These are phyloP conservation scores for Madoqua kirkii DNA, from an alignment of 2,113 vertebrate genomes.

Conservation along the genomic window DNA sequence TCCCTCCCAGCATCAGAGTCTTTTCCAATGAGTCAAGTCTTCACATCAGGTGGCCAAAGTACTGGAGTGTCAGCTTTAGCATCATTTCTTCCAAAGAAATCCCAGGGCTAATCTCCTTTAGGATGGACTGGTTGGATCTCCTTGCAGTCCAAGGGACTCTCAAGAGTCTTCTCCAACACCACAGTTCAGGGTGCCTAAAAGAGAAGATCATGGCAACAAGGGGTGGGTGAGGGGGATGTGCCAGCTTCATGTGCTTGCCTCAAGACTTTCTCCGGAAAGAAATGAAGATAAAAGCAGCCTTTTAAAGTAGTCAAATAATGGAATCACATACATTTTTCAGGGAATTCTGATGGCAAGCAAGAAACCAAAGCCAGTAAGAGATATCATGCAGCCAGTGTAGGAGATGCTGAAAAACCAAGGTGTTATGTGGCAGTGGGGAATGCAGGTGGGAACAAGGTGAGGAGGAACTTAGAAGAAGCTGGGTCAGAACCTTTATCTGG, in stretches of 20 bases:
- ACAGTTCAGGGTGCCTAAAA: neutral
- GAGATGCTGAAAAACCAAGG: neutral
- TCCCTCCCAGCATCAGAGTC: no score
- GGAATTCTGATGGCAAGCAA: neutral
- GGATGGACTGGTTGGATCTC: no score
- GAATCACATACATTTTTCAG: neutral
- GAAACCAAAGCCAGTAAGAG: neutral
- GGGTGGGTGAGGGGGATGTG: neutral
- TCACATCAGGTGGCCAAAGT: no score
- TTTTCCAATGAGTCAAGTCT: no score
- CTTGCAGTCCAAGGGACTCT: no score
- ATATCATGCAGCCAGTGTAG: neutral
- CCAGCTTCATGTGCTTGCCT: neutral
- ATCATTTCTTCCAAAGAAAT: no score
- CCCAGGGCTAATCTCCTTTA: no score
- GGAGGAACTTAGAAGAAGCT: neutral
- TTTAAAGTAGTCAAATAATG: neutral
- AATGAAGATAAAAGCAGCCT: neutral
- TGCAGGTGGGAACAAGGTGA: neutral
- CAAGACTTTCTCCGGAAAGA: neutral
- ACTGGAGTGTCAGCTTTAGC: no score
- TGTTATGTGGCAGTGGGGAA: neutral
- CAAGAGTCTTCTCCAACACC: no score
- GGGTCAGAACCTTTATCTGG: neutral
- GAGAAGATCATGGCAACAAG: neutral